phyloP scores from a whole-genome alignment of 2,113 vertebrate genomes.

The Pelusios castaneus region DNA sequence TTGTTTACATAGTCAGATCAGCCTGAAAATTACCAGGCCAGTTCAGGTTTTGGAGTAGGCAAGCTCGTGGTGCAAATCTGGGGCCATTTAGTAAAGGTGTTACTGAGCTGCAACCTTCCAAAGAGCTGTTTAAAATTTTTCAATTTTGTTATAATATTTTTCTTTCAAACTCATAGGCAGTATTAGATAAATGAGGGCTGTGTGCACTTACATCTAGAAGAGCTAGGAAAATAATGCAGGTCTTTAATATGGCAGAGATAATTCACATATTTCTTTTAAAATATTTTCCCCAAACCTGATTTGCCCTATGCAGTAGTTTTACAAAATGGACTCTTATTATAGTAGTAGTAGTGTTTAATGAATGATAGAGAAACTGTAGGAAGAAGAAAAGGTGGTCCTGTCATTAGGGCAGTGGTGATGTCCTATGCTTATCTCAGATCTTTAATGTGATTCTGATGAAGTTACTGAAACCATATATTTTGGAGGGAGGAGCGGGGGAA shows the following conservation, averaged over 20 bases:
- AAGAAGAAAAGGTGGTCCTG: not conserved
- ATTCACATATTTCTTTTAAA: not conserved
- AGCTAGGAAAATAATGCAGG: not conserved
- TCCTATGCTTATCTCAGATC: not conserved
- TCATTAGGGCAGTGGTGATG: not conserved
- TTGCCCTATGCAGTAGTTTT: not conserved
- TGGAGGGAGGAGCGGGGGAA: too few species aligned
- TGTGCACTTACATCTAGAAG: rapidly evolving
- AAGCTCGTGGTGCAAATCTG: not conserved
- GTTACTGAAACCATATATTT: not conserved
- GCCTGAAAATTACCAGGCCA: not conserved
- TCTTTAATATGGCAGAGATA: too few species aligned
- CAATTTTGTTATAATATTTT: not conserved
- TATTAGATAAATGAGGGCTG: rapidly evolving
- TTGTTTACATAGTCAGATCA: not conserved
- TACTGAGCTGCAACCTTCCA: not conserved
- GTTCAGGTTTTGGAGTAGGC: not conserved
- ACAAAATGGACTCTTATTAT: not conserved
- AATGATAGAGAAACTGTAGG: not conserved
- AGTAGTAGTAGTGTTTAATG: not conserved
- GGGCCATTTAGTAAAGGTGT: not conserved
- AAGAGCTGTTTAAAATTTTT: not conserved
- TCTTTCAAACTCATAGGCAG: not conserved
- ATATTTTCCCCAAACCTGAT: not conserved
- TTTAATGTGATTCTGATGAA: not conserved